Evolutionary conservation across 2,888 invertebrate genomes (phyloP), one percentile per base, ranked within the genome.

Genomic region (Antheraea yamamai): DNA sequence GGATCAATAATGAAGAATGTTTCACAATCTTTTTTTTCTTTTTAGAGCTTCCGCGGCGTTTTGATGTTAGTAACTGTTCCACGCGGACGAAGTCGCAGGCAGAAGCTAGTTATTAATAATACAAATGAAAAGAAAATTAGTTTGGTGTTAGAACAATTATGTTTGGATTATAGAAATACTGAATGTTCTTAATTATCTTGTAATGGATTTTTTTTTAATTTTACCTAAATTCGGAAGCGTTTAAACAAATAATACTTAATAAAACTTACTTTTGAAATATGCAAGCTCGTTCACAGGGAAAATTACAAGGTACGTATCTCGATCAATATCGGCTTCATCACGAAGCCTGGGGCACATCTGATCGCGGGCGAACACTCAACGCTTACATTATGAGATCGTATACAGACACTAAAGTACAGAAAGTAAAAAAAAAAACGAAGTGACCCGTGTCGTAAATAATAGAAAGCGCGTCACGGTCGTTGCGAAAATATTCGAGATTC

Each of bases 271-370:
- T 70, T 70, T 70, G 10, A 39, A 39, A 70, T 83, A 81, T 82
- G 81, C 80, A 80, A 75, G 76, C 79, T 81, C 79, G 85, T 84
- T 85, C 82, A 83, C 81, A 77, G 79, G 82, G 86, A 83, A 91
- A 91, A 91, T 92, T 92, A 89, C 84, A 91, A 88, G 88, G 87
- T 87, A 84, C 84, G 82, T 80, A 81, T 79, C 79, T 78, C 82
- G 91, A 91, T 91, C 85, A 79, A 86, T 91, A 92, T 92, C 92
- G 84, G 85, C 84, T 84, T 89, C 90, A 90, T 92, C 92, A 88
- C 88, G 88, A 88, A 84, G 91, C 93, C 93, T 79, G 86, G 75
- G 91, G 94, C 92, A 58, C 81, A 87, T 88, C 88, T 84, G 89
- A 90, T 89, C 89, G 85, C 86, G 81, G 80, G 84, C 79, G 76